Base-by-base conservation (phyloP, 2,113 vertebrate genomes). In the Pedionomus torquatus region DNA sequence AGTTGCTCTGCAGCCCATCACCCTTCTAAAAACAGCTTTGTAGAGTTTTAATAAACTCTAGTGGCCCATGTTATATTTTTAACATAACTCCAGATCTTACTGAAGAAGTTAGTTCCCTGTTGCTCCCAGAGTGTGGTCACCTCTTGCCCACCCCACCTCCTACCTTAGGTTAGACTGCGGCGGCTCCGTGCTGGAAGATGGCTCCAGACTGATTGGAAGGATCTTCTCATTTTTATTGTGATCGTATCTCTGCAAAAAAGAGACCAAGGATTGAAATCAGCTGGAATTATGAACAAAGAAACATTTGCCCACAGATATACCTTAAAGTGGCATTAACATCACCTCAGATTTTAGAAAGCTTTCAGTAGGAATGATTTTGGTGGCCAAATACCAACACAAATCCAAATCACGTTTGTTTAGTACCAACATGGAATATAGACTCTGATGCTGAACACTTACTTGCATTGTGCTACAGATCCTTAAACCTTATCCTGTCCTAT, bases 181-280 rank as follows among this genome's bases (percentile, higher is more conserved):
- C 0, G 98, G 99, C 66, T 98, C 97, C 0, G 98, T 99, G 82
- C 99, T 99, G 87, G 98, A 99, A 3, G 99, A 99, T 0, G 99
- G 99, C 78, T 99, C 99, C 91, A 99, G 98, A 83, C 99, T 99
- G 93, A 99, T 98, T 23, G 99, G 99, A 96, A 99, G 98, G 66
- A 99, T 98, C 97, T 99, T 99, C 91, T 99, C 99, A 55, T 98
- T 99, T 96, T 99, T 99, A 94, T 98, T 99, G 96, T 99, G 99
- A 96, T 99, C 99, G 2, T 99, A 99, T 94, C 98, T 99, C 99
- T 99, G 97, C 35, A 57, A 97, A 55, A 61, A 88, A 98, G 83
- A 96, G 83, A 93, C 11, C 81, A 76, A 89, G 69, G 39, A 77
- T 0, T 89, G 54, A 83, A 95, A 77, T 79, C 80, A 93, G 79